Evolutionary conservation across 2,113 vertebrate species (phyloP).

Genomic region (Phylloscopus trochiloides): DNA sequence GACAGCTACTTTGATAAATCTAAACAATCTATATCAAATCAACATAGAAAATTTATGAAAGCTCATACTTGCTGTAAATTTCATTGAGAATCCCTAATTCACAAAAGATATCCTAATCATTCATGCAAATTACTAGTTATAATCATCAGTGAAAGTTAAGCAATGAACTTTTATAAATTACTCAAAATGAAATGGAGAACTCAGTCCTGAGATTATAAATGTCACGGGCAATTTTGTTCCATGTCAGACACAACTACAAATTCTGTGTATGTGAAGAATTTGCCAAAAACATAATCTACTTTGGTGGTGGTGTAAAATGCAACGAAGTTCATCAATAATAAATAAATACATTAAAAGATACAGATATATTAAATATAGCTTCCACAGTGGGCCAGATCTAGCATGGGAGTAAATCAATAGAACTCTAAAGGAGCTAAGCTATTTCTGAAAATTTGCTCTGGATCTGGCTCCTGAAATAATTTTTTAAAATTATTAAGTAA

Average conservation of each 20-base stretch:
- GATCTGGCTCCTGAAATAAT: slow-evolving; percentile 23
- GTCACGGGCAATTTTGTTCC: neutral
- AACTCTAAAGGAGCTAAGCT: neutral
- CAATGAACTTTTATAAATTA: neutral
- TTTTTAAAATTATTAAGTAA: slow-evolving; percentile 57
- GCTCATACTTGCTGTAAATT: neutral
- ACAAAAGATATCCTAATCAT: neutral
- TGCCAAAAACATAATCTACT: neutral
- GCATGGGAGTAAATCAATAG: neutral
- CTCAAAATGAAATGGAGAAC: neutral
- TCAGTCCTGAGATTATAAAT: neutral
- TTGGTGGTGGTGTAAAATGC: neutral
- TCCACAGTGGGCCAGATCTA: neutral
- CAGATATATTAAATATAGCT: slow-evolving; percentile 9
- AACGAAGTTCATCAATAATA: neutral
- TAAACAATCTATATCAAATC: neutral
- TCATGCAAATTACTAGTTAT: neutral
- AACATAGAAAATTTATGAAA: neutral
- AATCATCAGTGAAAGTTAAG: neutral
- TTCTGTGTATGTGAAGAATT: neutral
- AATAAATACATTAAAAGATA: slow-evolving; percentile 31
- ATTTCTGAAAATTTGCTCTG: slow-evolving; percentile 24
- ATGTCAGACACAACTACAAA: neutral
- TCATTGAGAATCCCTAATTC: neutral
- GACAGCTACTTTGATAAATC: neutral